Percentiles rank a stretch among this genome's conserved stretches.
phyloP scores from a whole-genome alignment of 2,888 invertebrate species.

The Parnassius orleans region DNA sequence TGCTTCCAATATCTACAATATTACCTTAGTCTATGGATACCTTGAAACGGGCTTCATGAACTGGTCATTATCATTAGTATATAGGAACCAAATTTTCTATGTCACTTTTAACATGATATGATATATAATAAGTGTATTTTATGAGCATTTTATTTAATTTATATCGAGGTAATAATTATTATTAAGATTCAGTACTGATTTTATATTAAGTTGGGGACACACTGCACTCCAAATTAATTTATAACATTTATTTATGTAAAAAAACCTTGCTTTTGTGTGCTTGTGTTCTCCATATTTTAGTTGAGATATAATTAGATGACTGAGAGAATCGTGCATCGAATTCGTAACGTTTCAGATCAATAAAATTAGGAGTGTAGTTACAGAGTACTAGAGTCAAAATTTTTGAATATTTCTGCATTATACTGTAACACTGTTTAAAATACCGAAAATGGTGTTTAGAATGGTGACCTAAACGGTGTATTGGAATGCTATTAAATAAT shows the following conservation, averaged over 20 bases:
- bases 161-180: slow-evolving; percentile 64
- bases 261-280: slow-evolving; percentile 35
- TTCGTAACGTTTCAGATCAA: slow-evolving; percentile 41
- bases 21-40: slow-evolving; percentile 4
- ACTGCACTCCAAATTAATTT: slow-evolving; percentile 50
- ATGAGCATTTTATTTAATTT: slow-evolving; percentile 77
- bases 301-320: slow-evolving; percentile 44
- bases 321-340: slow-evolving; percentile 44
- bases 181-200: slow-evolving; percentile 69
- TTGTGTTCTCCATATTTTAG: slow-evolving; percentile 51
- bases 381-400: slow-evolving; percentile 39
- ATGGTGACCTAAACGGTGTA: slow-evolving; percentile 62
- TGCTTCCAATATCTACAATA: slow-evolving; percentile 9
- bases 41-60: slow-evolving; percentile 48
- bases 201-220: slow-evolving; percentile 59
- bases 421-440: not conserved
- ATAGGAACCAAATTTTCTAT: slow-evolving; percentile 77
- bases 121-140: slow-evolving; percentile 71
- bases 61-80: slow-evolving; percentile 68
- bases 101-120: slow-evolving; percentile 73
- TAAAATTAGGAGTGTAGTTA: slow-evolving; percentile 56
- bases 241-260: slow-evolving; percentile 31
- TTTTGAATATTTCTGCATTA: slow-evolving; percentile 23
- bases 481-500: slow-evolving; percentile 36
- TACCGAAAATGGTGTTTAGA: slow-evolving; percentile 38